Conservation (phyloP, 2,888 invertebrate species). For the Synergus itoensis region DNA sequence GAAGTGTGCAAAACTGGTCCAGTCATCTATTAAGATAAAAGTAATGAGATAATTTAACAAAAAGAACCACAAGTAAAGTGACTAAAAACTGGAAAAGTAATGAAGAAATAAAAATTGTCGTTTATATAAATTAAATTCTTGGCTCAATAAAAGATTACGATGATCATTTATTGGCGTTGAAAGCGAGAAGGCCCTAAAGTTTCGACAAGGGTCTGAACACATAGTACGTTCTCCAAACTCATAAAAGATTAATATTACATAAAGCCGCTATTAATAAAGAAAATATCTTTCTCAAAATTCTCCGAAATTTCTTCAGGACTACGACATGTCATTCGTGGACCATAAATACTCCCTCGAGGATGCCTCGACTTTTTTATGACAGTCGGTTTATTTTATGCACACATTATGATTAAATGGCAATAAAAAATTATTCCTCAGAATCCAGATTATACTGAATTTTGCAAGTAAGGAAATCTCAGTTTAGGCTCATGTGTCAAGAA, state of each 20-base stretch:
- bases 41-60: not conserved
- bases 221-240: not conserved
- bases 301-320: not conserved
- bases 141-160: not conserved
- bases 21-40: not conserved
- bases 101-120: not conserved
- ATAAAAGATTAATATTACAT: not conserved
- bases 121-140: not conserved
- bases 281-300: not conserved
- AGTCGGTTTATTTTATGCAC: not conserved
- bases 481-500: too few relatives aligned
- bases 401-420: not conserved
- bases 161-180: not conserved
- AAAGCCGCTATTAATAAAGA: not conserved
- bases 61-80: not conserved
- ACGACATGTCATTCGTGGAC: not conserved
- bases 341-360: not conserved
- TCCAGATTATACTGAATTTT: not conserved
- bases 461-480: too few relatives aligned
- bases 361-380: not conserved
- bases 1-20: too few relatives aligned
- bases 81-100: not conserved
- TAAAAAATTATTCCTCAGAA: not conserved
- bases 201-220: not conserved
- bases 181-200: not conserved